These are phyloP conservation scores for Cottus gobio DNA, from an alignment of 2,113 vertebrate species.

Conservation along the genomic window DNA sequence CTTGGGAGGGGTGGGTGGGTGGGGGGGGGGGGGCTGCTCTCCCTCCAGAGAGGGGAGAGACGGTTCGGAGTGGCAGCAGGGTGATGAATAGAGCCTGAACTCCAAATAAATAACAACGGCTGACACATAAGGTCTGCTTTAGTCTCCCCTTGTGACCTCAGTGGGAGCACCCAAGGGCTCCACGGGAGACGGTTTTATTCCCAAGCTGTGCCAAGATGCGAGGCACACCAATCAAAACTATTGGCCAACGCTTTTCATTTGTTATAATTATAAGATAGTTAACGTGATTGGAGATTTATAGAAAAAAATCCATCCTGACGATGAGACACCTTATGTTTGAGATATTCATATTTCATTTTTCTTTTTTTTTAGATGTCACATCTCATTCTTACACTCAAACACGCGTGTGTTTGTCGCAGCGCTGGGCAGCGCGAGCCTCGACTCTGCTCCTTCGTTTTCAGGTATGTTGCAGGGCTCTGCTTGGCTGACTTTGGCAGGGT, in stretches of 20 bases:
- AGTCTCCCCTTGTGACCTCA: conserved; percentile 68
- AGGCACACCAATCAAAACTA: conserved; percentile 67
- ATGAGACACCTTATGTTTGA: conserved; percentile 28
- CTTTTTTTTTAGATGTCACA: background rate
- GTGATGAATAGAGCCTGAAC: conserved; percentile 71
- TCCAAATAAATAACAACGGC: conserved; percentile 76
- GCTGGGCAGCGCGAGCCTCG: conserved; percentile 10
- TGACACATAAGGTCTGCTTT: conserved; percentile 72
- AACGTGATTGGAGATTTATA: conserved; percentile 56
- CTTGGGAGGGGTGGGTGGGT: background rate
- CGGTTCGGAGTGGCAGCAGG: conserved; percentile 37
- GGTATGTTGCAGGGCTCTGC: conserved; percentile 68
- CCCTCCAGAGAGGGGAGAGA: conserved; percentile 33
- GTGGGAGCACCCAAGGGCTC: conserved; percentile 54
- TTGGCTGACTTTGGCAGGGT: conserved; percentile 75
- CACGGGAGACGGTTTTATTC: conserved; percentile 65
- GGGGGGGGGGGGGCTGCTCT: conserved; percentile 24
- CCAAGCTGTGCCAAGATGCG: conserved; percentile 63
- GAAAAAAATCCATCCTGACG: conserved; percentile 28
- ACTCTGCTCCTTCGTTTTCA: conserved; percentile 64
- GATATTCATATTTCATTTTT: conserved; percentile 14
- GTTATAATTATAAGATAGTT: conserved; percentile 49
- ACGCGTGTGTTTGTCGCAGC: conserved; percentile 12
- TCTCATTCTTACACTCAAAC: background rate
- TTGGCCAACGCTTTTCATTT: conserved; percentile 43